These are phyloP conservation scores for Naja naja DNA, from an alignment of 2,113 vertebrate species.

Conservation along the genomic window DNA sequence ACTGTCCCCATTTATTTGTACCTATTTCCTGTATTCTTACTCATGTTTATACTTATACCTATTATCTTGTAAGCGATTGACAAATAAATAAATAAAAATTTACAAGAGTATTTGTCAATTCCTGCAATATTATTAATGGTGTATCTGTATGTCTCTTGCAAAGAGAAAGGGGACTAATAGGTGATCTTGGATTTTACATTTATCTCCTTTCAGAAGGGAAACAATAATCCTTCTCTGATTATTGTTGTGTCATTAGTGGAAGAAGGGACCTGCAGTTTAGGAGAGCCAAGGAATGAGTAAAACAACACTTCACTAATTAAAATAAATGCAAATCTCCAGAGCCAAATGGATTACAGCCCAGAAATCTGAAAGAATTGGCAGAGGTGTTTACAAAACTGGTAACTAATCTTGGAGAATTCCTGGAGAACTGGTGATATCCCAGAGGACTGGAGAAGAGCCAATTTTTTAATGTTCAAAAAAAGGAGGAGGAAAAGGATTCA, in stretches of 20 bases:
- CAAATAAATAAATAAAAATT: too few relatives aligned
- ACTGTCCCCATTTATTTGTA: too few relatives aligned
- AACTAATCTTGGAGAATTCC: background rate
- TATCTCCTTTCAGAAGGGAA: background rate
- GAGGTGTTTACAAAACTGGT: background rate
- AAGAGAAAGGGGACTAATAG: background rate
- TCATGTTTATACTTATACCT: too few relatives aligned
- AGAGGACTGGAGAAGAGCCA: background rate
- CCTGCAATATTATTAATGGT: background rate
- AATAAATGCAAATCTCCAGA: background rate
- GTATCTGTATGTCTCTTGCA: background rate
- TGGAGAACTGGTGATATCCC: background rate
- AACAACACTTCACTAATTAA: background rate
- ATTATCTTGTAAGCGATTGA: too few relatives aligned
- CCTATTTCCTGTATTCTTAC: too few relatives aligned
- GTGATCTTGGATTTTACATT: background rate
- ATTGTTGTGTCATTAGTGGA: background rate
- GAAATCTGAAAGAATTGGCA: background rate
- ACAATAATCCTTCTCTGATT: background rate
- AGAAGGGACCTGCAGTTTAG: background rate
- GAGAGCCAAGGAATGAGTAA: background rate
- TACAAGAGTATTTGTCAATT: background rate
- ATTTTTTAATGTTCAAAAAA: background rate
- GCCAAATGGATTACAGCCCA: background rate
- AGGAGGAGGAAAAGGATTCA: background rate